A percentile compares a stretch with the other conserved stretches of the same genome.
Evolutionary conservation across 2,797 vertebrate genomes (phyloP).

Genomic region (Catostomus latipinnis): DNA sequence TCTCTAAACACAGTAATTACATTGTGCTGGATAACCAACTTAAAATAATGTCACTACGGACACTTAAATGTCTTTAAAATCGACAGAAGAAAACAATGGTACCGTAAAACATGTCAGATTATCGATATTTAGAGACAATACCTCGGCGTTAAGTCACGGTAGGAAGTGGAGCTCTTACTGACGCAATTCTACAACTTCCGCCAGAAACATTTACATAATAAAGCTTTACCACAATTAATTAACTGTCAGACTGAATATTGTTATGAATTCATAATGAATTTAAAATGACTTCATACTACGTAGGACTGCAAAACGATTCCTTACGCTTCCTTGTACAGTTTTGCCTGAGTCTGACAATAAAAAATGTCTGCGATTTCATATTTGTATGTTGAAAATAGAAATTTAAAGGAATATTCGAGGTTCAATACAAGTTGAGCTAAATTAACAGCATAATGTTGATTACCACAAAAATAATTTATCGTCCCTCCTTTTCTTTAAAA

Average conservation of each 20-base stretch:
- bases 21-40: not conserved
- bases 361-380: too few relatives aligned
- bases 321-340: too few relatives aligned
- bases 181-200: conserved; percentile 32
- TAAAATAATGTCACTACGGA: not conserved
- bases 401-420: too few relatives aligned
- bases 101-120: not conserved
- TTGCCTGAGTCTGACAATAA: too few relatives aligned
- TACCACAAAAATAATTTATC: too few relatives aligned
- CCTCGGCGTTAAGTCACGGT: conserved; percentile 44
- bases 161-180: conserved; percentile 36
- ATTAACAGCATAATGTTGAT: too few relatives aligned
- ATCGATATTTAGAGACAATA: conserved; percentile 43
- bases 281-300: not conserved
- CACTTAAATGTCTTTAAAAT: not conserved
- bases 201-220: conserved; percentile 7
- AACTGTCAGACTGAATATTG: not conserved
- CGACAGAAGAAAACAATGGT: not conserved
- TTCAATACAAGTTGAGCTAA: too few relatives aligned
- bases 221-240: conserved; percentile 4
- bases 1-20: not conserved
- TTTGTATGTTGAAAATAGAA: too few relatives aligned
- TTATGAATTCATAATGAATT: too few relatives aligned
- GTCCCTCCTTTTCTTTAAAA: too few relatives aligned
- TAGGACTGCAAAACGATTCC: not conserved